These are phyloP conservation scores for Chamaea fasciata DNA, from an alignment of 2,113 vertebrate species.

Conservation along the genomic window DNA sequence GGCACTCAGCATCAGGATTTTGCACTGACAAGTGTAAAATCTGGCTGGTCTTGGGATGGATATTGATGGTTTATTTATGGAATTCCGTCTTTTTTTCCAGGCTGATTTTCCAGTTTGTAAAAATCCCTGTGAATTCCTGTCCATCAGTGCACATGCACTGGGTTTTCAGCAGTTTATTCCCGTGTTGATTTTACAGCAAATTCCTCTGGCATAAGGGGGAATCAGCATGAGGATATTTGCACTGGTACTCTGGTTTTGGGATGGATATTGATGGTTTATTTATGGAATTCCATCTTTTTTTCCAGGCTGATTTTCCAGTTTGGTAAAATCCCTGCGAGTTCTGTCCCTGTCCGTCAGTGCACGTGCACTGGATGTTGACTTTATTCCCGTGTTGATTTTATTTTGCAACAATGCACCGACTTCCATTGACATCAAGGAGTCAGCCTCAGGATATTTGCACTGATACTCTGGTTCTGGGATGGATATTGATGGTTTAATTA, in stretches of 20 bases:
- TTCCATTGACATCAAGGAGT: background rate
- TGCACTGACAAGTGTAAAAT: rapidly evolving
- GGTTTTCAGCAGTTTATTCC: background rate
- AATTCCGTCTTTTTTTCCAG: background rate
- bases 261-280: background rate
- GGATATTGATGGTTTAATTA: background rate
- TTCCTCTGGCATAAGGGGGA: background rate
- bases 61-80: background rate
- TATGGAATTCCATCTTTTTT: background rate
- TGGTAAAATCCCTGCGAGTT: background rate
- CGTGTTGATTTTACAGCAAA: background rate
- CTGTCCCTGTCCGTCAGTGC: background rate
- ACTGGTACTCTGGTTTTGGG: rapidly evolving
- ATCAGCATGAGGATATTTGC: background rate
- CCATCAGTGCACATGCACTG: background rate
- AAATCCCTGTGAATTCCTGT: background rate
- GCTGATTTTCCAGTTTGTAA: background rate
- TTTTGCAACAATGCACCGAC: too few relatives aligned
- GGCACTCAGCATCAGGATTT: background rate
- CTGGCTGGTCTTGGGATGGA: background rate
- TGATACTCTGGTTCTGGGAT: background rate
- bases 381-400: background rate
- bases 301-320: background rate
- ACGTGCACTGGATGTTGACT: background rate
- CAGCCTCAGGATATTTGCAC: background rate